A percentile compares a stretch with the other conserved stretches of the same genome.
phyloP scores from a whole-genome alignment of 2,797 vertebrate species.

The Pelochelys cantorii region DNA sequence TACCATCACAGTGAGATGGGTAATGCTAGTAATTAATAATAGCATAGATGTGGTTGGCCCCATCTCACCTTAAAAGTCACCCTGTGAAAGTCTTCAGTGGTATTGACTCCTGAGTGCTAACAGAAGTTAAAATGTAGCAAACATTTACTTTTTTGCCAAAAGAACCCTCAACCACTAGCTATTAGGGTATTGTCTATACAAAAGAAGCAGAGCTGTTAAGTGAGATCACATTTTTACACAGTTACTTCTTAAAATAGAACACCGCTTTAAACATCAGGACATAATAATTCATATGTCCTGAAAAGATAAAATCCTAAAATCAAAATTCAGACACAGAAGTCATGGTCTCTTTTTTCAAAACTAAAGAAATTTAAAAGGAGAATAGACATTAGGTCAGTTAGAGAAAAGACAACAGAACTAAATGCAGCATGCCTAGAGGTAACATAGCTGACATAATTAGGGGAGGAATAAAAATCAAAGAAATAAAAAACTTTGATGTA shows the following conservation, averaged over 20 bases:
- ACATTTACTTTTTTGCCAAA: not conserved
- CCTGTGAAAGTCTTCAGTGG: not conserved
- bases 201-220: not conserved
- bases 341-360: not conserved
- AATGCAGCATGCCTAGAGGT: conserved; percentile 45
- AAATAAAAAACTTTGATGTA: conserved; percentile 64
- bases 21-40: not conserved
- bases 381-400: conserved; percentile 7
- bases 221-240: not conserved
- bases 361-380: not conserved
- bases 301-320: not conserved
- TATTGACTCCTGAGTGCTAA: not conserved
- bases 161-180: not conserved
- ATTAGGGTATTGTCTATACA: not conserved
- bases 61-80: not conserved
- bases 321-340: not conserved
- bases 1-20: no score
- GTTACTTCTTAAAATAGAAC: not conserved
- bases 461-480: conserved; percentile 62
- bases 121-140: not conserved
- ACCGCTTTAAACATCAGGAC: not conserved
- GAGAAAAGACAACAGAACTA: conserved; percentile 51
- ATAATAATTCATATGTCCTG: not conserved
- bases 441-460: conserved; percentile 70
- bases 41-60: not conserved